Conservation (phyloP, 2,888 invertebrate genomes). For the Podabrus alpinus region DNA sequence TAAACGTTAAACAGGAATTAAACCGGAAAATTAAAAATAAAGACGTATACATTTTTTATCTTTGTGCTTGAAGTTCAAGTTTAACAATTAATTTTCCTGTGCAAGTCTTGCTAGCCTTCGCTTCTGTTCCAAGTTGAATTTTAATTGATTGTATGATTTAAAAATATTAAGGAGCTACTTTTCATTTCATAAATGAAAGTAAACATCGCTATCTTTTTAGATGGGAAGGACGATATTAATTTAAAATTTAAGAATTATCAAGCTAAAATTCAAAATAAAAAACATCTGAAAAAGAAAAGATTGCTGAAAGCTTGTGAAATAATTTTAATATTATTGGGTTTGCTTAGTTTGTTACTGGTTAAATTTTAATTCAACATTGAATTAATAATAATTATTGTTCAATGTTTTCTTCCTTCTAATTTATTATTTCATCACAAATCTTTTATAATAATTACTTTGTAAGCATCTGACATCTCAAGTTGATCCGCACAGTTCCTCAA, state of each 20-base stretch:
- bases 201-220: not conserved
- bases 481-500: not conserved
- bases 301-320: too few species aligned
- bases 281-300: too few species aligned
- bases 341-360: not conserved
- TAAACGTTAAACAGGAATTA: not conserved
- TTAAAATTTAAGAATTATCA: too few species aligned
- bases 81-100: not conserved
- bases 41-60: too few species aligned
- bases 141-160: not conserved
- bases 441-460: not conserved
- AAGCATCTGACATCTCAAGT: not conserved
- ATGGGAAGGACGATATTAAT: not conserved
- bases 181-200: not conserved
- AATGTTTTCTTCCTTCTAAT: not conserved
- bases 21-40: too few species aligned
- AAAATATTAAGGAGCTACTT: not conserved
- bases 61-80: not conserved
- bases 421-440: not conserved
- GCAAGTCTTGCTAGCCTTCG: not conserved
- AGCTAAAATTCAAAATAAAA: too few species aligned
- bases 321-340: too few species aligned
- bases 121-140: not conserved
- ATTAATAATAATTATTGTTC: too few species aligned
- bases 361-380: not conserved